These are phyloP conservation scores for Oryzias sinensis DNA, from an alignment of 2,797 vertebrate species.

Conservation along the genomic window DNA sequence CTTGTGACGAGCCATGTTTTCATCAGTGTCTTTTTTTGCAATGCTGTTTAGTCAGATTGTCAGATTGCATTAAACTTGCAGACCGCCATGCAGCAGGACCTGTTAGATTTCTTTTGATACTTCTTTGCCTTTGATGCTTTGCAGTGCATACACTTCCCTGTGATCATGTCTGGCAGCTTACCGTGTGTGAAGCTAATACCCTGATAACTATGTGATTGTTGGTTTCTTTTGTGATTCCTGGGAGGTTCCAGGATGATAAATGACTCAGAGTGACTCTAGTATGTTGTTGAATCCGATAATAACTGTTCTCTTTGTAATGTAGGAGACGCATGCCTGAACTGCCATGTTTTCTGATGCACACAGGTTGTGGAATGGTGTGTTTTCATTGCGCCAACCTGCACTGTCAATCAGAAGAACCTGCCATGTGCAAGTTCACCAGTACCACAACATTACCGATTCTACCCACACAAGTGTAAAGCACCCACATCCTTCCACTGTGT, in stretches of 20 bases:
- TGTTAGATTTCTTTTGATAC: slow-evolving; percentile 46
- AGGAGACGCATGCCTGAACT: slow-evolving; percentile 6
- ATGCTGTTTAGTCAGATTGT: slow-evolving; percentile 41
- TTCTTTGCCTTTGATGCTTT: slow-evolving; percentile 51
- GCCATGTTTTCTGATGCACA: not conserved
- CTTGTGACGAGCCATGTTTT: slow-evolving; percentile 42
- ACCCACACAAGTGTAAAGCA: slow-evolving; percentile 29
- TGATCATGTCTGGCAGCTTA: slow-evolving; percentile 30
- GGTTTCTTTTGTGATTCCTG: slow-evolving; percentile 1
- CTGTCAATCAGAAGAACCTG: slow-evolving; percentile 59
- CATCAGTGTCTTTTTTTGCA: slow-evolving; percentile 30
- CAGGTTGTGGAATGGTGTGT: slow-evolving; percentile 49
- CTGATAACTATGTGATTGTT: slow-evolving; percentile 19
- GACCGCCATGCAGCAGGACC: slow-evolving; percentile 22
- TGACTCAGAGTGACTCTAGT: no score
- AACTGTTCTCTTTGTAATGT: slow-evolving; percentile 21
- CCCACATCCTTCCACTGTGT: slow-evolving; percentile 4
- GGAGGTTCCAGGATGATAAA: no score
- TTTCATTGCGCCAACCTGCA: slow-evolving; percentile 51
- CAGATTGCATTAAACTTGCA: slow-evolving; percentile 40
- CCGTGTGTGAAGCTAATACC: slow-evolving; percentile 4
- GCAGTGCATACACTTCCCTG: not conserved
- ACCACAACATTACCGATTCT: slow-evolving; percentile 50
- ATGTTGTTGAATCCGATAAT: no score
- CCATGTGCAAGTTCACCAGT: slow-evolving; percentile 37